These are phyloP conservation scores for Pachycephala philippinensis DNA, from an alignment of 2,113 vertebrate species.

Conservation along the genomic window DNA sequence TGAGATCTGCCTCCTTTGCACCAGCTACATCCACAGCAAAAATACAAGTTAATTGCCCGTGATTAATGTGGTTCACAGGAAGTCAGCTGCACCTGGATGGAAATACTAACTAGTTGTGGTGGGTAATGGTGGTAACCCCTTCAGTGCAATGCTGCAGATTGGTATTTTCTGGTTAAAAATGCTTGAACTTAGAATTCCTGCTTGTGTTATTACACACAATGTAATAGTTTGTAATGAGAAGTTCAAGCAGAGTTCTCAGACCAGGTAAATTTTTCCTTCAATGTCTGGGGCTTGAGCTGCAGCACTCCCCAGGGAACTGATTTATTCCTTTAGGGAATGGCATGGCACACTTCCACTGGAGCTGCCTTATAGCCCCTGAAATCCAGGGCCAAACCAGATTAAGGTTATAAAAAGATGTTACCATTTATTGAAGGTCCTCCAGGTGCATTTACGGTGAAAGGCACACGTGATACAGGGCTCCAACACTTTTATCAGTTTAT, in stretches of 20 bases:
- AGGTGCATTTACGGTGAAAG: fast-evolving
- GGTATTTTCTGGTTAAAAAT: not conserved
- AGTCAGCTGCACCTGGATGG: not conserved
- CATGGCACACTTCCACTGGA: not conserved
- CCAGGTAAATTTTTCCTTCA: not conserved
- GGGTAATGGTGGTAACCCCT: not conserved
- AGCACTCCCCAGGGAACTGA: not conserved
- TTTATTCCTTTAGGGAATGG: not conserved
- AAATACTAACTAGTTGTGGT: not conserved
- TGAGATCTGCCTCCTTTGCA: not conserved
- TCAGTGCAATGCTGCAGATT: not conserved
- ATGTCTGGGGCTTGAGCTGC: not conserved
- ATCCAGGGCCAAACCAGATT: not conserved
- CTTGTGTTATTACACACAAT: not conserved
- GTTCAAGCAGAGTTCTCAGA: not conserved
- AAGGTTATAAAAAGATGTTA: not conserved
- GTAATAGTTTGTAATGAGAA: not conserved
- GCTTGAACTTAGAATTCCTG: not conserved
- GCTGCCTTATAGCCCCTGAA: too few species aligned
- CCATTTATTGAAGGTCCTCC: not conserved
- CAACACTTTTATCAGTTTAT: not conserved
- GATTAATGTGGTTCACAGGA: not conserved
- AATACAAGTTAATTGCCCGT: not conserved
- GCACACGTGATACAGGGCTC: not conserved
- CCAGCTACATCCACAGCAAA: not conserved